Evolutionary conservation across 1,140 invertebrate species (phyloP), one percentile per base, ranked within the genome.

Genomic region (Stratiolaelaps scimitus): DNA sequence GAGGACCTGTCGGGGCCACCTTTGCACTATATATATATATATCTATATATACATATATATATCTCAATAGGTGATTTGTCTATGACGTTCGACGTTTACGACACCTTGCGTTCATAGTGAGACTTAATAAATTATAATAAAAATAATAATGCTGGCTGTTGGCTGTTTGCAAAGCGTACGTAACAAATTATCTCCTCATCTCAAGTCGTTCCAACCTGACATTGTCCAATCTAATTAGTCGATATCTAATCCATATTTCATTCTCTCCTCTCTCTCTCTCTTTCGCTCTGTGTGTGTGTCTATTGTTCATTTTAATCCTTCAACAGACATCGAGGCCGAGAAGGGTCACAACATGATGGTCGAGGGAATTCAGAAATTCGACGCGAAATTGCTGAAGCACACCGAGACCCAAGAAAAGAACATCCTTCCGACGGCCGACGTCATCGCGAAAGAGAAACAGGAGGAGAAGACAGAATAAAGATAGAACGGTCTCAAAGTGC

Each of bases 391-490:
- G 67, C 70, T 74, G 60, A 73, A 72, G 56, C 69, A 70, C 34
- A 71, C 71, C 15, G 72, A 74, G 48, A 75, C 73, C n/a, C 66
- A 65, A 23, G 73, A 75, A 68, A 74, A 74, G 68, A 72, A 74
- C 56, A 66, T 72, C 23, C 70, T 74, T 17, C 73, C 73, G n/a
- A 71, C 73, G 26, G 68, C 65, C 20, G 70, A 73, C 56, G 65
- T 60, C 17, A 60, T 60, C 10, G 26, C 17, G 53, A 13, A 60
- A 10, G 53, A 60, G 20, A 60, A 60, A 10, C 15, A 60, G 47
- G 47, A 20, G 47, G 26, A 45, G 47, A 6, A 15, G 47, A 10
- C 34, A 40, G 34, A n/a, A n/a, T 40, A 40, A 10, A 40, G 34
- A 4, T 40, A 40, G n/a, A n/a, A 40, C 10, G 5, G 4, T 40